These are phyloP conservation scores for Galeopterus variegatus DNA, from an alignment of 2,113 vertebrate species.

Conservation along the genomic window DNA sequence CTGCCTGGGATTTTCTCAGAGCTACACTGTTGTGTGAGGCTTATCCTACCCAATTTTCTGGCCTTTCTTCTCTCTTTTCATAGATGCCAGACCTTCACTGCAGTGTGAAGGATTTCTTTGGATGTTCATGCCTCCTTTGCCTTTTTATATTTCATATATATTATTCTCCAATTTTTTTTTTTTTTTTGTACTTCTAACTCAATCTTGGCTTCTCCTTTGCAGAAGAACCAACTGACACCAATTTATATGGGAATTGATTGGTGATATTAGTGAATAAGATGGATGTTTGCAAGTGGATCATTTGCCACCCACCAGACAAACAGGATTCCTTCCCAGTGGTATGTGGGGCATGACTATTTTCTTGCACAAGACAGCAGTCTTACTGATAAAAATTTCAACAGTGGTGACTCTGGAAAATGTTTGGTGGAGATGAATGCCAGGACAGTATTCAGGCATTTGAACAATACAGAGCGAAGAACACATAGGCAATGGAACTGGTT, in stretches of 20 bases:
- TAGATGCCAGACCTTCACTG: background rate
- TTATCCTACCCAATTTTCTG: background rate
- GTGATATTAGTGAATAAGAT: background rate
- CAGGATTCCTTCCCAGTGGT: background rate
- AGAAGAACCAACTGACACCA: background rate
- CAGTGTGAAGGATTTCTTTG: background rate
- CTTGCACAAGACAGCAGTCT: background rate
- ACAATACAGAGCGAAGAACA: background rate
- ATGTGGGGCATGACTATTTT: background rate
- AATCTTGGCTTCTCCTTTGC: background rate
- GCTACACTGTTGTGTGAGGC: background rate
- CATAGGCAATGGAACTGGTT: background rate
- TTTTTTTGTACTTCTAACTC: background rate
- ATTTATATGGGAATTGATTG: too few relatives aligned
- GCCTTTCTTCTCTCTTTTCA: background rate
- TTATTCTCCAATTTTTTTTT: background rate
- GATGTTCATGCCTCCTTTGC: background rate
- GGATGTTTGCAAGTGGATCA: background rate
- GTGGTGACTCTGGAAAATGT: background rate
- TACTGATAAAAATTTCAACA: background rate
- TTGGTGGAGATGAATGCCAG: background rate
- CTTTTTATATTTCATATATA: background rate
- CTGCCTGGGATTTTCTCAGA: background rate
- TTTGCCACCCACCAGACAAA: background rate
- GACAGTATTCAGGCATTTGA: background rate